phyloP scores from a whole-genome alignment of 2,113 vertebrate species.

The Glareola pratincola region DNA sequence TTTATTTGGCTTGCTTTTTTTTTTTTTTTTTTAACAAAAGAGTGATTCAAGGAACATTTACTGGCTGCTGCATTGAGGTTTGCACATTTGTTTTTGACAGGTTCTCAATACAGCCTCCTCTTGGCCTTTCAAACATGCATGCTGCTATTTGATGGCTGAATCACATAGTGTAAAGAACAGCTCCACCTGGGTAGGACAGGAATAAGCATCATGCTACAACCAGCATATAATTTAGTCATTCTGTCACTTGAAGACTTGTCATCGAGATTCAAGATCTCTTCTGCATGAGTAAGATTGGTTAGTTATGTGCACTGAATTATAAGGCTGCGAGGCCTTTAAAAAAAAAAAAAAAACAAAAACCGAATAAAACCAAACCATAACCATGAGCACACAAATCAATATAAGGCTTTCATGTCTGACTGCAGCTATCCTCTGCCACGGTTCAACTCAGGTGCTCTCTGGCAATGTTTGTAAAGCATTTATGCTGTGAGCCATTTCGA shows the following conservation, averaged over 20 bases:
- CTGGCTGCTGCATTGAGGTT: conserved; percentile 12
- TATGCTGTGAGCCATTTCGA: conserved; percentile 37
- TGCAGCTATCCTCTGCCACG: neutral
- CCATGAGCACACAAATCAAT: neutral
- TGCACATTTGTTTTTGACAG: conserved; percentile 66
- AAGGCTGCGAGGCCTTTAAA: neutral
- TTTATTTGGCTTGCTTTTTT: neutral
- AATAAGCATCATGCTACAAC: conserved; percentile 8
- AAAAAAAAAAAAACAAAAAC: neutral
- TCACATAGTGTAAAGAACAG: conserved; percentile 46
- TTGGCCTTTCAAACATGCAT: conserved; percentile 32
- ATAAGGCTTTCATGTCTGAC: neutral
- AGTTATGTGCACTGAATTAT: neutral
- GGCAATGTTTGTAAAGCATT: conserved; percentile 45
- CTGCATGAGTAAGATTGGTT: neutral
- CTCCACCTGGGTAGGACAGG: conserved; percentile 45
- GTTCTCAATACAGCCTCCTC: conserved; percentile 57
- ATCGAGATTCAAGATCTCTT: neutral
- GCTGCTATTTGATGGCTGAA: conserved; percentile 54
- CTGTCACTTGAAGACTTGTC: conserved; percentile 21
- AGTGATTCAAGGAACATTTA: conserved; percentile 38
- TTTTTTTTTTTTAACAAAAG: neutral
- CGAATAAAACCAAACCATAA: neutral
- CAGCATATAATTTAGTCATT: conserved; percentile 50
- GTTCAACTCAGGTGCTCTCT: conserved; percentile 18